Evolutionary conservation across 2,888 invertebrate genomes (phyloP).

Genomic region (Prenolepis imparis): DNA sequence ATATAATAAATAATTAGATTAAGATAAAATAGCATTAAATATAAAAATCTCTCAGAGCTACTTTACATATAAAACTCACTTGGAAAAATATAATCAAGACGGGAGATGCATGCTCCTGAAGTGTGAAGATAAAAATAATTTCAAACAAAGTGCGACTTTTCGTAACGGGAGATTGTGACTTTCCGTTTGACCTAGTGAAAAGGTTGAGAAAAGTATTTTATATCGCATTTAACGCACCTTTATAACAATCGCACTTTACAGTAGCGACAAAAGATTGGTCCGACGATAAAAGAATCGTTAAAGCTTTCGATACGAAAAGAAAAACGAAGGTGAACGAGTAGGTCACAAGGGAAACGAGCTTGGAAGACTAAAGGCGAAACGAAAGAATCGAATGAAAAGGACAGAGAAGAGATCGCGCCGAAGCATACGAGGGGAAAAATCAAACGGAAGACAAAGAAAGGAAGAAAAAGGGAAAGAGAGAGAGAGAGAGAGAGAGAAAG

Average conservation of each 20-base stretch:
- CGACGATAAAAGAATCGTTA: conserved; percentile 77
- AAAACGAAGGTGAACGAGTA: conserved; percentile 61
- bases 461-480: background rate
- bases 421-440: conserved; percentile 16
- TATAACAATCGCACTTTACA: conserved; percentile 73
- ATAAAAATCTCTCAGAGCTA: no score
- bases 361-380: conserved; percentile 1
- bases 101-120: background rate
- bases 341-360: conserved; percentile 18
- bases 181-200: conserved; percentile 53
- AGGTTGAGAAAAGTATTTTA: conserved; percentile 62
- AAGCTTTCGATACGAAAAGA: conserved; percentile 65
- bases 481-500: conserved; percentile 2
- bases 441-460: conserved; percentile 14
- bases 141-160: conserved; percentile 13
- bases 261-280: conserved; percentile 67
- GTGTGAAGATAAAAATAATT: background rate
- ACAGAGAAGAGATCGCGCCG: conserved; percentile 8
- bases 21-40: no score
- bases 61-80: background rate
- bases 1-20: no score
- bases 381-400: conserved; percentile 20
- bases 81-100: background rate
- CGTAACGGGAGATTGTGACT: conserved; percentile 48
- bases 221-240: conserved; percentile 67